Evolutionary conservation across 2,888 invertebrate species (phyloP).

Genomic region (Ommatoiulus sabulosus): DNA sequence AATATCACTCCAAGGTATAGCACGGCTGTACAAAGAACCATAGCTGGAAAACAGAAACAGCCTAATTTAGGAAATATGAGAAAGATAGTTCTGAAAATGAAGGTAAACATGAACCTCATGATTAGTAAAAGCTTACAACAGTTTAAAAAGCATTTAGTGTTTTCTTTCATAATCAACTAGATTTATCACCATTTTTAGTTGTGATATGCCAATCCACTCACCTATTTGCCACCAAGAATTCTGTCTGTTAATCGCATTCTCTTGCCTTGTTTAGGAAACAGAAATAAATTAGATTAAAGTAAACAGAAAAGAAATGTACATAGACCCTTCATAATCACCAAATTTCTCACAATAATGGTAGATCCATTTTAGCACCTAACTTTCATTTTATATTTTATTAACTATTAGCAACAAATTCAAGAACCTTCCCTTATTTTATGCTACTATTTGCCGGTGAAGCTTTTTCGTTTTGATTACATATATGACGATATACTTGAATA

Average conservation of each 20-base stretch:
- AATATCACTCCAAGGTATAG: constrained; percentile 65
- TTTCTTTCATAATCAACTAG: not conserved
- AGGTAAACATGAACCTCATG: not conserved
- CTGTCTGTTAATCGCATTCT: constrained; percentile 50
- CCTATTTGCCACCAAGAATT: constrained; percentile 52
- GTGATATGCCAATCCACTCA: constrained; percentile 1
- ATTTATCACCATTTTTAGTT: not conserved
- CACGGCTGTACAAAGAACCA: constrained; percentile 65
- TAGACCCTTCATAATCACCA: too few relatives aligned
- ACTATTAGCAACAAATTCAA: not conserved
- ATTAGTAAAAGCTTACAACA: not conserved
- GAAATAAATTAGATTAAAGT: constrained; percentile 8
- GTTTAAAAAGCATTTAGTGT: not conserved
- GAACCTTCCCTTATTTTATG: not conserved
- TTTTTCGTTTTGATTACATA: not conserved
- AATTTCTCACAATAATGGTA: too few relatives aligned
- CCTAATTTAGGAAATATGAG: not conserved
- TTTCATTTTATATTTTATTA: not conserved
- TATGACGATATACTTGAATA: not conserved
- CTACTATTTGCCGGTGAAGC: not conserved
- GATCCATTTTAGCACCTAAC: too few relatives aligned
- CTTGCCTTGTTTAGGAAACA: constrained; percentile 56
- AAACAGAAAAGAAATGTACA: not conserved
- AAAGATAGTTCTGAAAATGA: not conserved
- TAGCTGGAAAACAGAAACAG: constrained; percentile 51